Base-by-base conservation (phyloP, 2,797 vertebrate genomes). In the Podarcis siculus region DNA sequence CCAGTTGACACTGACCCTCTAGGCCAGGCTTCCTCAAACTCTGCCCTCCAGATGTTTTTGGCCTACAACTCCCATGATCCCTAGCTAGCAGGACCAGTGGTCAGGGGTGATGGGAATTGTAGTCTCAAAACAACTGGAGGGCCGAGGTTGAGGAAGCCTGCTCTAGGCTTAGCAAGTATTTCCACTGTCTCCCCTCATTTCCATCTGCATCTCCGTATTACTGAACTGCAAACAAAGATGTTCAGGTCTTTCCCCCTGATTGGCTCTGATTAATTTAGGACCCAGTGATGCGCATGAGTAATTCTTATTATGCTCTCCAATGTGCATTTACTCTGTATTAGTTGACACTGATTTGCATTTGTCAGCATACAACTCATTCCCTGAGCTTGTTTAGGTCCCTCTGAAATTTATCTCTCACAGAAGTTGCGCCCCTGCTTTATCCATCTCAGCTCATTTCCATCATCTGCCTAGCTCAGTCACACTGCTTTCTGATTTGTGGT, bases 281-380 rank as follows among this genome's bases (percentile, higher is more conserved):
- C 37, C 55, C 86, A 87, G 79, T 87, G 86, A 82, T 87, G 79
- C 79, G 71, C 79, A 87, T 10, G 71, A 82, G 21, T 87, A 66
- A 39, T 27, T 87, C 55, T 76, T 64, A 66, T 75, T 87, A 87
- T 82, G 86, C 21, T 39, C 55, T 61, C 49, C 37, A 49, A 49
- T 82, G 79, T 82, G 79, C 79, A 87, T 66, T 73, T 76, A 17
- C 66, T 79, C 86, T 82, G 55, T 75, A 42, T 76, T 76, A 45
- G 86, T 81, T 82, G 76, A 82, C 71, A 87, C 86, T 76, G 86
- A 76, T 75, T 66, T 87, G 71, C 79, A 82, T 76, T 87, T 87
- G 79, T 87, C 55, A 82, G 79, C 79, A 87, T 82, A 55, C 39
- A 82, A 30, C 7, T 76, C 71, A 76, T 87, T 79, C 58, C 27